Percentiles rank a stretch among this genome's conserved stretches.
Evolutionary conservation across 2,888 invertebrate species (phyloP).

Genomic region (Allophyes oxyacanthae): DNA sequence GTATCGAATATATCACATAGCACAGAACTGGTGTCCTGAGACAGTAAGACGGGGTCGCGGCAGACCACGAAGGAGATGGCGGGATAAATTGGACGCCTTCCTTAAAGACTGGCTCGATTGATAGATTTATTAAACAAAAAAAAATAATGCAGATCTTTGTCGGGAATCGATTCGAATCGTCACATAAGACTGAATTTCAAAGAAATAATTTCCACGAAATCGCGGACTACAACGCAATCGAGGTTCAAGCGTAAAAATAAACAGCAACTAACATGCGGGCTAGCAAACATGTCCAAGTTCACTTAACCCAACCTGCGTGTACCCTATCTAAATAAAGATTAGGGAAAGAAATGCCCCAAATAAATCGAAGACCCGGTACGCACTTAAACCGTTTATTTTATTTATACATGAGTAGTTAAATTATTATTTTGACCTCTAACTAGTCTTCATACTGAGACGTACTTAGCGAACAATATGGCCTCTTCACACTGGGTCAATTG

Average conservation of each 20-base stretch:
- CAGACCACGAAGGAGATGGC: too few relatives aligned
- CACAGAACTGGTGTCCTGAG: too few relatives aligned
- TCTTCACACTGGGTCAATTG: slow-evolving; percentile 15
- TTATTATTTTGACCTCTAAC: slow-evolving; percentile 38
- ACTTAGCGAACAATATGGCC: slow-evolving; percentile 26
- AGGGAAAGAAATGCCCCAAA: slow-evolving; percentile 11
- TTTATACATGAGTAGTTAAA: slow-evolving; percentile 30
- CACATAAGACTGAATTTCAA: too few relatives aligned
- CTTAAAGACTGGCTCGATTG: too few relatives aligned
- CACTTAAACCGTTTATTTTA: slow-evolving; percentile 45
- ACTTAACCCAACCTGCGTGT: slow-evolving; percentile 3
- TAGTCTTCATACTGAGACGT: slow-evolving; percentile 13
- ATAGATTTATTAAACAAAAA: too few relatives aligned
- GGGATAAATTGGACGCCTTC: too few relatives aligned
- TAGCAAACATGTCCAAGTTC: slow-evolving; percentile 12
- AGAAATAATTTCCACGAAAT: too few relatives aligned
- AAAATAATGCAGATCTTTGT: too few relatives aligned
- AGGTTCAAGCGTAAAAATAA: background rate
- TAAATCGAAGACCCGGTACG: slow-evolving; percentile 19
- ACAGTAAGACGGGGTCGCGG: too few relatives aligned
- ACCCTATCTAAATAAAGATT: slow-evolving; percentile 21
- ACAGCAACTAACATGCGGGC: slow-evolving; percentile 24
- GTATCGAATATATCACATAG: too few relatives aligned
- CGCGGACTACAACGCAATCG: too few relatives aligned
- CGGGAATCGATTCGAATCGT: too few relatives aligned